phyloP scores from a whole-genome alignment of 1,140 invertebrate species.

The Dermatophagoides farinae region DNA sequence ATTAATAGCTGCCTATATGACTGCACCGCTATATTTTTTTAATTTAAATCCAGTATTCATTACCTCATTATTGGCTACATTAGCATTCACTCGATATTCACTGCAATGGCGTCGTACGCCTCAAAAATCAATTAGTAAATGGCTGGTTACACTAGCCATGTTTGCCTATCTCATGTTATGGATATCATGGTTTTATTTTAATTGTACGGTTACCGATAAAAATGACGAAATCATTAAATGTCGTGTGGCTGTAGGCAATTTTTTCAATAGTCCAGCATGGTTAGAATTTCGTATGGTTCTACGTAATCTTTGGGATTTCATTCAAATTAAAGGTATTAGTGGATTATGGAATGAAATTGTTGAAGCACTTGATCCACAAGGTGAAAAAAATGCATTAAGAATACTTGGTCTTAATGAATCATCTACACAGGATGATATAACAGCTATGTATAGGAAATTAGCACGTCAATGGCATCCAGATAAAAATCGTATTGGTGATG shows the following conservation, averaged over 20 bases:
- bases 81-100: slow-evolving; percentile 28
- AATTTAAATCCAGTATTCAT: slow-evolving; percentile 32
- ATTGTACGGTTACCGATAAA: slow-evolving; percentile 62
- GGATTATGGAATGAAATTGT: slow-evolving; percentile 64
- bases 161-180: slow-evolving; percentile 49
- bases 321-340: slow-evolving; percentile 52
- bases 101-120: slow-evolving; percentile 52
- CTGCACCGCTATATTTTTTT: slow-evolving; percentile 39
- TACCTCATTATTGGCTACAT: slow-evolving; percentile 14
- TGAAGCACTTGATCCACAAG: slow-evolving; percentile 57
- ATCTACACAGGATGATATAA: slow-evolving; percentile 65
- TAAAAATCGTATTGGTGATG: slow-evolving; percentile 46
- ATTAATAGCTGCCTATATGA: slow-evolving; percentile 41
- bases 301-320: slow-evolving; percentile 47
- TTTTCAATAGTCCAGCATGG: slow-evolving; percentile 65
- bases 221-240: slow-evolving; percentile 58
- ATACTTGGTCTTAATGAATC: slow-evolving; percentile 29
- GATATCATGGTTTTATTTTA: slow-evolving; percentile 64
- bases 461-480: slow-evolving; percentile 81
- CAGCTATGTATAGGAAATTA: slow-evolving; percentile 49
- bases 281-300: slow-evolving; percentile 48
- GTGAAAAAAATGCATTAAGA: slow-evolving; percentile 70
- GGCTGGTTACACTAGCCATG: slow-evolving; percentile 35
- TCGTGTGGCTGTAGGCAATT: slow-evolving; percentile 64
- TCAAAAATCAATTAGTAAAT: slow-evolving; percentile 29